These are phyloP conservation scores for Cyclina sinensis DNA, from an alignment of 1,140 invertebrate species.

Conservation along the genomic window DNA sequence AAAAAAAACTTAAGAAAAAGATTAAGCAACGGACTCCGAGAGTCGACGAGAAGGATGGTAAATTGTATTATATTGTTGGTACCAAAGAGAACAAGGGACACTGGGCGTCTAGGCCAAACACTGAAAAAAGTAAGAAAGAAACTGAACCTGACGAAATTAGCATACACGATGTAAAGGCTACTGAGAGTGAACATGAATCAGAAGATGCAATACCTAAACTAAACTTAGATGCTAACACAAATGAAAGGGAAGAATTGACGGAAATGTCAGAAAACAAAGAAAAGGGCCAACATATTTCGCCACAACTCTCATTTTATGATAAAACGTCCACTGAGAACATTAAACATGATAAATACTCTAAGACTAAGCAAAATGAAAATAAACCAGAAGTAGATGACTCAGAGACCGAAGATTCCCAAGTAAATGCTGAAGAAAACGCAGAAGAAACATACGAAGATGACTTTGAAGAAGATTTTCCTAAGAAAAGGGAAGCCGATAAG, in stretches of 20 bases:
- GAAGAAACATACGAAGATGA: slow-evolving; percentile 45
- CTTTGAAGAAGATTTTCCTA: slow-evolving; percentile 33
- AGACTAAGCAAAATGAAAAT: no score
- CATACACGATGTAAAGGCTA: slow-evolving; percentile 19
- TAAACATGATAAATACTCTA: no score
- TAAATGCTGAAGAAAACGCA: not conserved
- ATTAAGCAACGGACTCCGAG: slow-evolving; percentile 19
- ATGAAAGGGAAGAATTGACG: not conserved
- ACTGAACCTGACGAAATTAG: slow-evolving; percentile 19
- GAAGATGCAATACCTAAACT: not conserved
- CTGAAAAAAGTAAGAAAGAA: not conserved
- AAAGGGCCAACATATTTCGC: no score
- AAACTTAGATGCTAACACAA: not conserved
- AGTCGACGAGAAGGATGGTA: not conserved
- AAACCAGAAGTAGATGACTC: not conserved
- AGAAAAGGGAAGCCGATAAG: not conserved
- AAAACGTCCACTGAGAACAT: no score
- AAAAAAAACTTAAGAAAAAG: slow-evolving; percentile 35
- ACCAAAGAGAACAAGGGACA: slow-evolving; percentile 39
- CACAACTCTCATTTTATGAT: no score
- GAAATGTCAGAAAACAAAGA: no score
- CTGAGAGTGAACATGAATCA: slow-evolving; percentile 3
- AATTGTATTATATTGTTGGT: slow-evolving; percentile 53
- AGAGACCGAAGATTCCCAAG: not conserved
- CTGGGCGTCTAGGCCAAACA: slow-evolving; percentile 26